These are phyloP conservation scores for Urocolius indicus DNA, from an alignment of 2,113 vertebrate species.

Conservation along the genomic window DNA sequence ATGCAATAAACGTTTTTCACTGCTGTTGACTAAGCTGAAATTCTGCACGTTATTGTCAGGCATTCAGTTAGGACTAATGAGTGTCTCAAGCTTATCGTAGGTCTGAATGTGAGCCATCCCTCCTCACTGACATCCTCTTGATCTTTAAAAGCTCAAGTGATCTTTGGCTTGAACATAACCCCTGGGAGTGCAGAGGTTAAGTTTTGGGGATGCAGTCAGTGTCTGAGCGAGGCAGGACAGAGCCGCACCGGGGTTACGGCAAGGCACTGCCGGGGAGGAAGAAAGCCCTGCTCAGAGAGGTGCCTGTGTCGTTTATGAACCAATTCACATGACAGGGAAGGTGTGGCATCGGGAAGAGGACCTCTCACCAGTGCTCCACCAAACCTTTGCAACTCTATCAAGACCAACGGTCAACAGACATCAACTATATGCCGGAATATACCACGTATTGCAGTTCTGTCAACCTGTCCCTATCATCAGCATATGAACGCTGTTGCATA, in stretches of 20 bases:
- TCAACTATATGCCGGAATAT: not conserved
- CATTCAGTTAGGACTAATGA: conserved; percentile 43
- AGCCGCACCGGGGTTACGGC: not conserved
- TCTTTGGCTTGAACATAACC: not conserved
- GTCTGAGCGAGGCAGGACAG: not conserved
- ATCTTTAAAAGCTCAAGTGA: conserved; percentile 17
- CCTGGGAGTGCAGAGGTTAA: conserved; percentile 36
- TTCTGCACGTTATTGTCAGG: not conserved
- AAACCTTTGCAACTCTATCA: conserved; percentile 32
- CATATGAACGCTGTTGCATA: conserved; percentile 8
- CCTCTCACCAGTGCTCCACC: not conserved
- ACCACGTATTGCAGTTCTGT: not conserved
- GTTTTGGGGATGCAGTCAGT: not conserved
- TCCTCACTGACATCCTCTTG: conserved; percentile 40
- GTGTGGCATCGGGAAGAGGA: not conserved
- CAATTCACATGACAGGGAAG: not conserved
- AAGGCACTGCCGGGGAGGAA: not conserved
- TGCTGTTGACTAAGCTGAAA: conserved; percentile 38
- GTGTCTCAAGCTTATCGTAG: not conserved
- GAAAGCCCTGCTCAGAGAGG: conserved; percentile 30
- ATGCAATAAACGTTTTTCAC: not conserved
- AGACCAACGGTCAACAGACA: not conserved
- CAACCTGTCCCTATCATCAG: not conserved
- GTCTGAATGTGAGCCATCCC: not conserved
- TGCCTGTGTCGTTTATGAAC: not conserved